phyloP scores from a whole-genome alignment of 2,797 vertebrate genomes.

The Moxostoma hubbsi region DNA sequence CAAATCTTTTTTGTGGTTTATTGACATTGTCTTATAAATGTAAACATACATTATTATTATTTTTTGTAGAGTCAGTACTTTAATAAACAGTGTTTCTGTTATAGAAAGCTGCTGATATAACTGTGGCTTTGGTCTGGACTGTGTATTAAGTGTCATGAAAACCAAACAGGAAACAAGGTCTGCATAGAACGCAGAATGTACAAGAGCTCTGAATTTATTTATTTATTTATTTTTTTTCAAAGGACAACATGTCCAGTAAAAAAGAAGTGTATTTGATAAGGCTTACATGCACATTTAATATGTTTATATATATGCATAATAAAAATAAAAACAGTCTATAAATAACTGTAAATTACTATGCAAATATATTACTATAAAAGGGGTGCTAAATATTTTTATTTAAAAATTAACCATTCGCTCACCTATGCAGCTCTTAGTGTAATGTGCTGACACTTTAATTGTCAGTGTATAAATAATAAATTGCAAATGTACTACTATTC shows the following conservation, averaged over 20 bases:
- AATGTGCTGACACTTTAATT: neutral
- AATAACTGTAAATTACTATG: neutral
- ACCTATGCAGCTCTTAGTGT: neutral
- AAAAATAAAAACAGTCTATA: neutral
- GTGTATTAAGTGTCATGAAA: constrained; percentile 35
- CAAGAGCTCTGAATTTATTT: neutral
- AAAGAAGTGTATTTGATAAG: neutral
- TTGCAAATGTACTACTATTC: neutral
- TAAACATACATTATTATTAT: neutral
- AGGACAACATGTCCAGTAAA: neutral
- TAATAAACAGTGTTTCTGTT: constrained; percentile 13
- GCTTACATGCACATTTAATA: neutral
- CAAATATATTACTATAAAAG: neutral
- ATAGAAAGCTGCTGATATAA: constrained; percentile 40
- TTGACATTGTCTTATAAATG: neutral
- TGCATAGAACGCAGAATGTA: neutral
- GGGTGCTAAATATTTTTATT: neutral
- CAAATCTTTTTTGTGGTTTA: neutral
- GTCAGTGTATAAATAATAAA: neutral
- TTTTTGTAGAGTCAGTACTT: constrained; percentile 18
- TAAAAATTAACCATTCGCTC: neutral
- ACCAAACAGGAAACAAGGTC: constrained; percentile 30
- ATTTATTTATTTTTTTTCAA: neutral
- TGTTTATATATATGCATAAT: neutral
- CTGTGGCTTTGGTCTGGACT: constrained; percentile 25